These are phyloP conservation scores for Montipora capricornis DNA, from an alignment of 64 coral and sea anemone species.

Conservation along the genomic window DNA sequence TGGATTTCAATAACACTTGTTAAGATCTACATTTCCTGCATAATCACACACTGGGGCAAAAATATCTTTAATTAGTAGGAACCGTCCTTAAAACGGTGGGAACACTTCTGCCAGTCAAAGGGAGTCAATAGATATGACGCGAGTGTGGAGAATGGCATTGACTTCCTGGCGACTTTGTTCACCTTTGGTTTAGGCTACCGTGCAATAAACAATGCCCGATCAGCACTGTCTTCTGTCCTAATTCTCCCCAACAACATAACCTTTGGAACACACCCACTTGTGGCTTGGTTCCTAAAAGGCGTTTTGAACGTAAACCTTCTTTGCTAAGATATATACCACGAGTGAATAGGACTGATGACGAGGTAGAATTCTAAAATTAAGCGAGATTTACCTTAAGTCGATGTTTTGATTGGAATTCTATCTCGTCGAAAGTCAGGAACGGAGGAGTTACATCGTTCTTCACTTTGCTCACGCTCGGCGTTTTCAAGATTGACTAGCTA, in stretches of 20 bases:
- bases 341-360: slow-evolving; percentile 58
- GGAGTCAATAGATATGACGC: not conserved
- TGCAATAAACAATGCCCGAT: slow-evolving; percentile 53
- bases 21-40: too few species aligned
- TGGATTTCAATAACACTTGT: too few species aligned
- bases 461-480: not conserved
- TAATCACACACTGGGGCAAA: too few species aligned
- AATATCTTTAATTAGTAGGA: too few species aligned
- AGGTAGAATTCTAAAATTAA: slow-evolving; percentile 59
- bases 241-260: not conserved
- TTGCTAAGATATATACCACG: slow-evolving; percentile 48
- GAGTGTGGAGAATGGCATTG: slow-evolving; percentile 2
- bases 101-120: not conserved
- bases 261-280: slow-evolving; percentile 53
- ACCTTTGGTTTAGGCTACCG: slow-evolving; percentile 33
- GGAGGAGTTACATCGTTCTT: not conserved
- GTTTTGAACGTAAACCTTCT: slow-evolving; percentile 47
- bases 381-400: slow-evolving; percentile 49
- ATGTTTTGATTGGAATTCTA: slow-evolving; percentile 40
- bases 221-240: slow-evolving; percentile 29
- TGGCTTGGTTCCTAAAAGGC: slow-evolving; percentile 37
- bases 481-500: slow-evolving; percentile 11
- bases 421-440: slow-evolving; percentile 10
- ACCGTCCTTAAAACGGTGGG: slow-evolving; percentile 8
- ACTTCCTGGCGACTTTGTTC: slow-evolving; percentile 31